phyloP scores from a whole-genome alignment of 2,797 vertebrate species.

The Lepus oiostolus region DNA sequence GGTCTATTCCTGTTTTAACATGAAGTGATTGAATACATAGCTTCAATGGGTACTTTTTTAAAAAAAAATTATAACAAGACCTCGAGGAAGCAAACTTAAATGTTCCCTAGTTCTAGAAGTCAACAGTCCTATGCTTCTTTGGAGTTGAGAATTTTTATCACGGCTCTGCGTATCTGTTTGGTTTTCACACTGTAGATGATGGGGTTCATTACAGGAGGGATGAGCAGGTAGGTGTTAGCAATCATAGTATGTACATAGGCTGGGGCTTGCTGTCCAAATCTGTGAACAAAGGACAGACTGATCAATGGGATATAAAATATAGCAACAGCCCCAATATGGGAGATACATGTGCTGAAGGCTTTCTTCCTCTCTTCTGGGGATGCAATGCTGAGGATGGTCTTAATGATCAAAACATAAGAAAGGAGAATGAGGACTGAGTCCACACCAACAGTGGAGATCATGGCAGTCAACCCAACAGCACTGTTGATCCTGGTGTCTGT shows the following conservation, averaged over 20 bases:
- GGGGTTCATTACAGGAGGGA: constrained; percentile 81
- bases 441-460: constrained; percentile 82
- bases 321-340: constrained; percentile 80
- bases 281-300: constrained; percentile 78
- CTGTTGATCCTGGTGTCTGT: constrained; percentile 84
- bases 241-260: constrained; percentile 74
- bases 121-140: constrained; percentile 56
- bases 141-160: constrained; percentile 73
- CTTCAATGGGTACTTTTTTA: neutral
- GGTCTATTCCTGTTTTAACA: neutral
- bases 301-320: constrained; percentile 82
- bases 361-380: constrained; percentile 72
- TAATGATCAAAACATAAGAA: constrained; percentile 82
- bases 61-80: neutral
- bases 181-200: constrained; percentile 81
- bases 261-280: constrained; percentile 77
- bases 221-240: constrained; percentile 74
- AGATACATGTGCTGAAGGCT: constrained; percentile 80
- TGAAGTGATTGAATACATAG: constrained; percentile 5
- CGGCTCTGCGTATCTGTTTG: constrained; percentile 73
- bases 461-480: constrained; percentile 82
- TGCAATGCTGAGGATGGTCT: constrained; percentile 71
- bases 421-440: constrained; percentile 69
- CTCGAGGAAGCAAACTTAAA: neutral
- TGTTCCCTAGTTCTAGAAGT: neutral